Base-by-base conservation (phyloP, 2,888 invertebrate genomes). In the Lepetodrilus schrolli region DNA sequence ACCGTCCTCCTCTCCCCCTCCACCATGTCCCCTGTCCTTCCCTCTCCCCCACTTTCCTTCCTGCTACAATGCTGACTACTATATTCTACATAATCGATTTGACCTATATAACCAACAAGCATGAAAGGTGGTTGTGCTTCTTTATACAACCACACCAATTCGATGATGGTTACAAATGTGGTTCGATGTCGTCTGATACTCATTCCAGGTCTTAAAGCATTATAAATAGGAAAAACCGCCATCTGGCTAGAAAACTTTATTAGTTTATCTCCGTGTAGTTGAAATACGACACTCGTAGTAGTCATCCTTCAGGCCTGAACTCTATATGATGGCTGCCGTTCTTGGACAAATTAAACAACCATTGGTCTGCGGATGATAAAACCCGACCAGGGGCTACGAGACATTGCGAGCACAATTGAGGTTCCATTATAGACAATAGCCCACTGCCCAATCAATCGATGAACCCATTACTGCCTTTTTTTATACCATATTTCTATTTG, bases 211-310 rank as follows among this genome's bases (percentile, higher is more conserved):
- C n/a, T n/a, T n/a, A n/a, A 43, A 43, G 43, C 17, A 43, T 4
- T 17, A 13, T 58, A 58, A 58, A 30, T 34, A 30, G 58, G 17
- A 30, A 58, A 34, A 58, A 17, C 34, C 7, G 58, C 58, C 58
- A 58, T 58, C 30, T 58, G 58, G 58, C 58, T n/a, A 13, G n/a
- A 30, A 58, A 17, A 58, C 58, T 13, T 58, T 58, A 58, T 58
- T 58, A 58, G 58, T 58, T 58, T 58, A 58, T 58, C 58, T 58
- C 30, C 30, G 26, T 13, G 30, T 34, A 58, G 30, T n/a, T n/a
- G 58, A 30, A 58, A 58, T 17, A 58, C 30, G 17, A 58, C 43
- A 4, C 43, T 43, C n/a, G n/a, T n/a, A n/a, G n/a, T n/a, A n/a
- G n/a, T n/a, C n/a, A n/a, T n/a, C n/a, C n/a, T n/a, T n/a, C n/a